Evolutionary conservation across 2,888 invertebrate species (phyloP), one percentile per base, ranked within the genome.

Genomic region (Ryuthela nishihirai): DNA sequence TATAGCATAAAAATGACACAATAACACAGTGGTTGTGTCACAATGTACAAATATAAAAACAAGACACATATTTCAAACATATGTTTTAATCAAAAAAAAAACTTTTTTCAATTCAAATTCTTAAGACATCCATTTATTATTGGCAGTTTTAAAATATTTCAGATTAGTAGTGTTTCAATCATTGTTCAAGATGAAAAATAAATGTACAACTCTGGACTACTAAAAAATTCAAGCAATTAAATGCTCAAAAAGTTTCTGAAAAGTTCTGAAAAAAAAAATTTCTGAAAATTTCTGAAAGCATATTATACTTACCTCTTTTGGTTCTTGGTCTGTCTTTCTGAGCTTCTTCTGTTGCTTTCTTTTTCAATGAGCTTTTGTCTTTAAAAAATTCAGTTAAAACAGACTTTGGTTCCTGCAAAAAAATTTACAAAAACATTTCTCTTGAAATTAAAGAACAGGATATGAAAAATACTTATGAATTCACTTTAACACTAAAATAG

Each of bases 361-460:
- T 58, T 23, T 49, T 34, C 12, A 47, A 17, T n/a, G 36, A 34
- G 12, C 48, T 40, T 38, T 54, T 54, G n/a, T 62, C 62, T 34
- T 58, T 56, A 41, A 62, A 62, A 39, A 62, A 62, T 32, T 62
- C 62, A n/a, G 62, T 36, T 25, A 62, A 24, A 18, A 58, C 46
- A 12, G 54, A 47, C 47, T 62, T 62, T 3, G 62, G 62, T 39
- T 62, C 62, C 62, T 62, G 25, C 21, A 58, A 47, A 21, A 39
- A 10, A 34, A 42, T 32, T 12, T 2, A 2, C 12, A 32, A 32
- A 15, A 4, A 3, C 12, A 5, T 15, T 32, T n/a, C 3, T 2
- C 12, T 2, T n/a, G 15, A 32, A 32, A 32, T 32, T 32, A 32
- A 12, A 32, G 32, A 32, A 32, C 12, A 32, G 12, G 15, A n/a